phyloP scores from a whole-genome alignment of 2,797 vertebrate genomes.

The Pseudomugil tenellus region DNA sequence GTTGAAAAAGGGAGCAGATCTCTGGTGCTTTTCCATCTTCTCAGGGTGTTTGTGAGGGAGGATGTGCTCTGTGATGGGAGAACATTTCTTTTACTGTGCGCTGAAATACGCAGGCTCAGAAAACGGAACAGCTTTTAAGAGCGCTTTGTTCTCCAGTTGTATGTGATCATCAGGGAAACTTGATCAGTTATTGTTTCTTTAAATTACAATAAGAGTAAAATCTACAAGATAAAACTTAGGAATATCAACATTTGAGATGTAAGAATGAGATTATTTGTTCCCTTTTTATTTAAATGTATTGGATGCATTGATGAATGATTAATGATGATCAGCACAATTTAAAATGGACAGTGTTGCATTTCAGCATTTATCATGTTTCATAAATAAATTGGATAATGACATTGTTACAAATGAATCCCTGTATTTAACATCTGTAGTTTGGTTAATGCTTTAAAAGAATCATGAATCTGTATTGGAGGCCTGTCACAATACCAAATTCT shows the following conservation, averaged over 20 bases:
- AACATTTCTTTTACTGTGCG: not conserved
- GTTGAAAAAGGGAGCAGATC: not conserved
- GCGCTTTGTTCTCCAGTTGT: not conserved
- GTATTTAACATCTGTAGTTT: not conserved
- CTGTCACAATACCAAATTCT: too few relatives aligned
- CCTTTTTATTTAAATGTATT: not conserved
- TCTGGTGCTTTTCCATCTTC: not conserved
- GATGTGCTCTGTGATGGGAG: slow-evolving; percentile 1
- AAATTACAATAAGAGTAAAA: not conserved
- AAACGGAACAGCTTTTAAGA: not conserved
- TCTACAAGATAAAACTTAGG: not conserved
- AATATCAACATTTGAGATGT: not conserved
- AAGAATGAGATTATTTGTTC: not conserved
- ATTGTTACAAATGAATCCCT: not conserved
- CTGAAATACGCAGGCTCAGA: not conserved
- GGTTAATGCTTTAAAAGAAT: not conserved
- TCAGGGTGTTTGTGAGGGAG: slow-evolving; percentile 3
- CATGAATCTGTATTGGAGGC: not conserved
- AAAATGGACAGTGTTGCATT: not conserved
- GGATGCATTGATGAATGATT: not conserved
- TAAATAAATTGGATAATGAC: not conserved
- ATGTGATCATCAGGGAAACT: not conserved
- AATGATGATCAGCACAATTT: not conserved
- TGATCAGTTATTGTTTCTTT: not conserved
- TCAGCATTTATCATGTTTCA: too few relatives aligned